Percentiles rank a stretch among this genome's conserved stretches.
These are phyloP conservation scores for Aphidoletes aphidimyza DNA, from an alignment of 2,888 invertebrate genomes.

Conservation along the genomic window DNA sequence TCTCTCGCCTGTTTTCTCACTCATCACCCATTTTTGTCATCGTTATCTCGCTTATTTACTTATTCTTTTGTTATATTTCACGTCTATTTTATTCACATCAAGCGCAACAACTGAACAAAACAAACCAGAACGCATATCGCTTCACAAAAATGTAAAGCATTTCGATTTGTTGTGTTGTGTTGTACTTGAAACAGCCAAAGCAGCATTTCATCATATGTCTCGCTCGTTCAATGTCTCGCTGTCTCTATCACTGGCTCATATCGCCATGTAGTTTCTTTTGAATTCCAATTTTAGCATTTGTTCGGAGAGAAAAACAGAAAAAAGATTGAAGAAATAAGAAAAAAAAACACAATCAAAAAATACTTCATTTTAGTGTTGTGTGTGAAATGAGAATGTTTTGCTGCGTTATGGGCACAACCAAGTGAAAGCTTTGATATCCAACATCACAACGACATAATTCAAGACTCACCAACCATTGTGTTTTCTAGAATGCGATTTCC, in stretches of 20 bases:
- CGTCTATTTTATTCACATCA: constrained; percentile 43
- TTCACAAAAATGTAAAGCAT: not conserved
- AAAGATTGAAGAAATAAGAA: not conserved
- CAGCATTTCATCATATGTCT: constrained; percentile 7
- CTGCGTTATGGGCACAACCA: not conserved
- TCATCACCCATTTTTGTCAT: constrained; percentile 51
- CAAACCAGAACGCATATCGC: constrained; percentile 19
- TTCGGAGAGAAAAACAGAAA: not conserved
- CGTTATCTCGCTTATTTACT: constrained; percentile 45
- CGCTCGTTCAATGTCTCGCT: too few relatives aligned
- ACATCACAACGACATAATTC: constrained; percentile 18
- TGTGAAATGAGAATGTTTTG: constrained; percentile 6
- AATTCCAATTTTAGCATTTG: constrained; percentile 48
- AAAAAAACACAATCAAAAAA: not conserved
- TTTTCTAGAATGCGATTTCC: not conserved
- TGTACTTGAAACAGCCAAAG: constrained; percentile 10
- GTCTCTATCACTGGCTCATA: too few relatives aligned
- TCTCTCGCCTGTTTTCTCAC: constrained; percentile 5
- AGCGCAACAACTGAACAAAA: constrained; percentile 25
- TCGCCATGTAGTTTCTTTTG: not conserved
- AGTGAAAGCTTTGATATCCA: constrained; percentile 40
- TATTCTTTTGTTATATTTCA: constrained; percentile 38
- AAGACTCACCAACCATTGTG: constrained; percentile 2
- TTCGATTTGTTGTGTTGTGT: too few relatives aligned
- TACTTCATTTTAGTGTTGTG: not conserved